phyloP scores from a whole-genome alignment of 2,888 invertebrate species.

The Elaeidobius kamerunicus region DNA sequence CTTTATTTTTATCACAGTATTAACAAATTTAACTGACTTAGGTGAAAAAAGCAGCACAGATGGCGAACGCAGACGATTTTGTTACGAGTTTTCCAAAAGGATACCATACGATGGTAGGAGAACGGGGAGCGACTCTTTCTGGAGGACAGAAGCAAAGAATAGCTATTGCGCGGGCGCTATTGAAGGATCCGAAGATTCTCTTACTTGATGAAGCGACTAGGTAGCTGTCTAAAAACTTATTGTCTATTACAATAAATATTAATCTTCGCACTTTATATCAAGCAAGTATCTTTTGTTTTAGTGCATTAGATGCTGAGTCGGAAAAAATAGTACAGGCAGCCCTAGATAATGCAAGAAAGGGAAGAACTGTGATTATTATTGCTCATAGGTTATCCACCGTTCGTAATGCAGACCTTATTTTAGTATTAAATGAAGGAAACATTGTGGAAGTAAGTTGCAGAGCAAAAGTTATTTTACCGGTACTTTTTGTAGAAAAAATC shows the following conservation, averaged over 20 bases:
- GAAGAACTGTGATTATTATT: conserved; percentile 91
- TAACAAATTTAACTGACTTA: conserved; percentile 41
- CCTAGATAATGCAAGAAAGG: conserved; percentile 75
- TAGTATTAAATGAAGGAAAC: conserved; percentile 80
- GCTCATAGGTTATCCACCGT: conserved; percentile 93
- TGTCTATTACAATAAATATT: too few relatives aligned
- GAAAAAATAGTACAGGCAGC: conserved; percentile 89
- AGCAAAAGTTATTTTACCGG: too few relatives aligned
- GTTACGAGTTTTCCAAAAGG: conserved; percentile 76
- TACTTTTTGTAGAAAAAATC: conserved; percentile 18
- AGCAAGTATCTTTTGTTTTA: conserved; percentile 50
- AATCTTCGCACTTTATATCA: too few relatives aligned
- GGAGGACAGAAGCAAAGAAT: conserved; percentile 95
- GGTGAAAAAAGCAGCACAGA: conserved; percentile 74
- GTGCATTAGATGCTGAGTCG: conserved; percentile 90
- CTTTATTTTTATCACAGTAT: not conserved
- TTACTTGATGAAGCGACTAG: conserved; percentile 95
- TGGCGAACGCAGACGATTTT: conserved; percentile 93
- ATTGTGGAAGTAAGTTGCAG: conserved; percentile 76
- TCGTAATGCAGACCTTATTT: conserved; percentile 86
- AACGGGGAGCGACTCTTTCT: conserved; percentile 86
- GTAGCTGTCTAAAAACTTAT: too few relatives aligned
- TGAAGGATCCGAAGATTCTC: conserved; percentile 86
- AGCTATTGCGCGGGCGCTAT: conserved; percentile 89
- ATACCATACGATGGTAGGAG: conserved; percentile 84